phyloP scores from a whole-genome alignment of 2,888 invertebrate genomes.

The Sarcophaga caerulescens region DNA sequence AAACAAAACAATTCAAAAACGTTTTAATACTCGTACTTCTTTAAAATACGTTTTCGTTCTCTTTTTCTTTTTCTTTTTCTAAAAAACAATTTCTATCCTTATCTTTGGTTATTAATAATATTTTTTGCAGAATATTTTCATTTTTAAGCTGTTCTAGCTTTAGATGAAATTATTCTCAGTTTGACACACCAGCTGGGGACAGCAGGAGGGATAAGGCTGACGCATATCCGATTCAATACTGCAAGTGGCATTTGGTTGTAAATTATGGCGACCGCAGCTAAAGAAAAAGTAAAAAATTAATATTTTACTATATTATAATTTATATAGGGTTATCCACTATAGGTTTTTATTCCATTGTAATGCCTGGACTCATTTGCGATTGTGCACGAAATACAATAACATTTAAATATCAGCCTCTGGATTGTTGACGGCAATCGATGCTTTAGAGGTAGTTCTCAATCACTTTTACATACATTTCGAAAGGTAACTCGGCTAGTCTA shows the following conservation, averaged over 20 bases:
- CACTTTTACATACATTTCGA: no score
- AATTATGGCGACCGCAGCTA: slow-evolving; percentile 76
- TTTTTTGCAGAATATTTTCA: neutral
- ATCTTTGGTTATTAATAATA: neutral
- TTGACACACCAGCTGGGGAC: slow-evolving; percentile 75
- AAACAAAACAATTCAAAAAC: neutral
- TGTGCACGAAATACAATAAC: no score
- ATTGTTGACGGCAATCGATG: no score
- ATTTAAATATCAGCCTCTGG: no score
- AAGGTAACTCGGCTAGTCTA: no score
- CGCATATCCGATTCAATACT: slow-evolving; percentile 75
- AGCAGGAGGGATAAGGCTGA: slow-evolving; percentile 75
- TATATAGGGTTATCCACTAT: neutral
- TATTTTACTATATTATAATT: neutral
- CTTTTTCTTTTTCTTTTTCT: no score
- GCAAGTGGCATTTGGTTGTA: slow-evolving; percentile 74
- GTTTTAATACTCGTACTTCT: neutral
- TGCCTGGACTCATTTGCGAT: no score
- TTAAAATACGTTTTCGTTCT: neutral
- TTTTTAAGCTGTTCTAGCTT: slow-evolving; percentile 2
- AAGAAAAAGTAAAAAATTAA: slow-evolving; percentile 4
- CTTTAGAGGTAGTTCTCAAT: no score
- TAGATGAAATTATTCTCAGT: slow-evolving; percentile 75
- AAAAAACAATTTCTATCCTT: neutral
- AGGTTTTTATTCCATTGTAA: no score